Percentiles rank a stretch among this genome's conserved stretches.
phyloP scores from a whole-genome alignment of 2,888 invertebrate genomes.

The Tetrapedia diversipes region DNA sequence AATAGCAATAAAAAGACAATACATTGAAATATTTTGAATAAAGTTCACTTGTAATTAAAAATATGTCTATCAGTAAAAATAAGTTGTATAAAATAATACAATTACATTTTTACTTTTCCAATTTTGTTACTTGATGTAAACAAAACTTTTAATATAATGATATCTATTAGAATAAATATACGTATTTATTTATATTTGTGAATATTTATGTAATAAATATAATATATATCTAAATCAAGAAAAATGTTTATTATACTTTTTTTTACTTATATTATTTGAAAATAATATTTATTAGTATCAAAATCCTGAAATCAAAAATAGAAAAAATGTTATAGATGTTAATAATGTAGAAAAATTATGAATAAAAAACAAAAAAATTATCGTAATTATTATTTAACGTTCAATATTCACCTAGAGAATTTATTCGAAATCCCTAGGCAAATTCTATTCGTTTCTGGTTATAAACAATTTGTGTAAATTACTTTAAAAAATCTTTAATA shows the following conservation, averaged over 20 bases:
- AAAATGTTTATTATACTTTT: background rate
- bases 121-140: background rate
- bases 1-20: conserved; percentile 35
- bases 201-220: background rate
- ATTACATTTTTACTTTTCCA: background rate
- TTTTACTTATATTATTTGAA: background rate
- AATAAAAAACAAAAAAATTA: too few relatives aligned
- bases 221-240: too few relatives aligned
- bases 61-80: background rate
- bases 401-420: conserved; percentile 28
- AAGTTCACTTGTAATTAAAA: conserved; percentile 1
- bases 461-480: conserved; percentile 42
- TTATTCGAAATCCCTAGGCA: conserved; percentile 39
- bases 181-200: background rate
- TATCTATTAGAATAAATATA: background rate
- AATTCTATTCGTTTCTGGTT: conserved; percentile 39
- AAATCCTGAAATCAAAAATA: background rate
- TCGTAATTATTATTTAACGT: conserved; percentile 7
- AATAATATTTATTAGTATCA: background rate
- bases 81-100: background rate
- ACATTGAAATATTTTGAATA: conserved; percentile 13
- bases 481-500: conserved; percentile 34
- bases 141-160: background rate
- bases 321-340: background rate
- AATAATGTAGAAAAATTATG: background rate